phyloP scores from a whole-genome alignment of 2,888 invertebrate genomes.

The Aleiodes leptofemur region DNA sequence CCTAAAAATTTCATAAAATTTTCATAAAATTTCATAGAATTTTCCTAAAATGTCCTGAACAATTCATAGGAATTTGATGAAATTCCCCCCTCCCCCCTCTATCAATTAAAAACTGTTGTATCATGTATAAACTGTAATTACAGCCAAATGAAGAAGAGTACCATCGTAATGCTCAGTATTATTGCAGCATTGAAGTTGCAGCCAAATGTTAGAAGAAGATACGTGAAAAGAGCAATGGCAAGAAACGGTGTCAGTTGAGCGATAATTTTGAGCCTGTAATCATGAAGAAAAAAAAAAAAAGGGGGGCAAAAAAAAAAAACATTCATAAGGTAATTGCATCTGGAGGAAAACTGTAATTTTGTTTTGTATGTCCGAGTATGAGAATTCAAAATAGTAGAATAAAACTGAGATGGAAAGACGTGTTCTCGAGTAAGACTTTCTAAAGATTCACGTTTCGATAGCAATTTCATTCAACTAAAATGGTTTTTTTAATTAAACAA shows the following conservation, averaged over 20 bases:
- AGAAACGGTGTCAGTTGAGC: constrained; percentile 54
- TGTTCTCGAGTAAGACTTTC: too few relatives aligned
- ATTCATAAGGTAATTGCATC: constrained; percentile 11
- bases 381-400: constrained; percentile 10
- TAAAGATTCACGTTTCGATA: too few relatives aligned
- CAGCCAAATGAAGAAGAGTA: constrained; percentile 21
- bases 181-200: not conserved
- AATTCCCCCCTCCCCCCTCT: too few relatives aligned
- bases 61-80: too few relatives aligned
- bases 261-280: constrained; percentile 57
- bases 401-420: not conserved
- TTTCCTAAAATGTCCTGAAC: too few relatives aligned
- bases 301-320: constrained; percentile 26
- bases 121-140: not conserved
- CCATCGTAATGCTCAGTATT: not conserved
- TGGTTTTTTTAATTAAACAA: not conserved
- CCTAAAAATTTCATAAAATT: too few relatives aligned
- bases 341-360: constrained; percentile 1
- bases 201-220: not conserved
- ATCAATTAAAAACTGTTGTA: too few relatives aligned
- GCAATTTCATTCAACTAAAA: not conserved
- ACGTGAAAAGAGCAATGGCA: not conserved
- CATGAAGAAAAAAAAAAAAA: constrained; percentile 35
- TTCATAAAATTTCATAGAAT: too few relatives aligned
- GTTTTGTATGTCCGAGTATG: too few relatives aligned